A percentile compares a stretch with the other conserved stretches of the same genome.
phyloP scores from a whole-genome alignment of 2,888 invertebrate species.

The Callinectes sapidus region DNA sequence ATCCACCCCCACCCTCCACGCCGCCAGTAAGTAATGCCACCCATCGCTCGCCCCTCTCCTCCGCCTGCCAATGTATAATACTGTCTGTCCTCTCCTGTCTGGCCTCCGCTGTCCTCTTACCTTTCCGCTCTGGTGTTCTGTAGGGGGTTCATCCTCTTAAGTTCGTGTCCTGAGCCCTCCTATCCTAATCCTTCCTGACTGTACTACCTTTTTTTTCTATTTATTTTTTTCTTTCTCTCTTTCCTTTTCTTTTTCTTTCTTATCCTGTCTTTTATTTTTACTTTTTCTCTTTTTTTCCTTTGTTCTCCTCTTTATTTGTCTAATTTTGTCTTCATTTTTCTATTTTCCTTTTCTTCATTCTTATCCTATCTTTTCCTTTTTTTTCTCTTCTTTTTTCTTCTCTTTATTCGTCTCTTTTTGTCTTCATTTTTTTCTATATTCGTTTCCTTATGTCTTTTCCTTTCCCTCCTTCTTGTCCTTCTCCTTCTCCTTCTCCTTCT shows the following conservation, averaged over 20 bases:
- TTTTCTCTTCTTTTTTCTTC: too few relatives aligned
- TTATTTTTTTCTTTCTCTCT: background rate
- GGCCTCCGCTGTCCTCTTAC: background rate
- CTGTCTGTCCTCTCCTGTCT: background rate
- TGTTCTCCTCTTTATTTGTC: background rate
- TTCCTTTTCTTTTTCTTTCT: background rate
- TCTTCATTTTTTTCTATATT: background rate
- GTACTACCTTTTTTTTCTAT: background rate
- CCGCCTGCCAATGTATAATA: background rate
- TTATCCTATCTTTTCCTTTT: too few relatives aligned
- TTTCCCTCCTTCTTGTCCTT: background rate
- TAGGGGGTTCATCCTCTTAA: background rate
- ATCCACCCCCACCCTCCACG: constrained; percentile 68
- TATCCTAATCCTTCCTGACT: background rate
- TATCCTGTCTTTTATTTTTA: background rate
- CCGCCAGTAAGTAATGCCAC: constrained; percentile 70
- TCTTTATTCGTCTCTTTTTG: background rate
- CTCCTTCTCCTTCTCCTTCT: background rate
- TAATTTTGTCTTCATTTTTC: background rate
- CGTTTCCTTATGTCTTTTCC: background rate
- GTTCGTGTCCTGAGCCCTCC: background rate
- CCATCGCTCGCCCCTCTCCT: background rate
- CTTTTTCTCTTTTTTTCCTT: too few relatives aligned
- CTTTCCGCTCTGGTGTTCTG: background rate
- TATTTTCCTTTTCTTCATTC: background rate